A percentile compares a stretch with the other conserved stretches of the same genome.
These are phyloP conservation scores for Argentina silus DNA, from an alignment of 2,797 vertebrate genomes.

Conservation along the genomic window DNA sequence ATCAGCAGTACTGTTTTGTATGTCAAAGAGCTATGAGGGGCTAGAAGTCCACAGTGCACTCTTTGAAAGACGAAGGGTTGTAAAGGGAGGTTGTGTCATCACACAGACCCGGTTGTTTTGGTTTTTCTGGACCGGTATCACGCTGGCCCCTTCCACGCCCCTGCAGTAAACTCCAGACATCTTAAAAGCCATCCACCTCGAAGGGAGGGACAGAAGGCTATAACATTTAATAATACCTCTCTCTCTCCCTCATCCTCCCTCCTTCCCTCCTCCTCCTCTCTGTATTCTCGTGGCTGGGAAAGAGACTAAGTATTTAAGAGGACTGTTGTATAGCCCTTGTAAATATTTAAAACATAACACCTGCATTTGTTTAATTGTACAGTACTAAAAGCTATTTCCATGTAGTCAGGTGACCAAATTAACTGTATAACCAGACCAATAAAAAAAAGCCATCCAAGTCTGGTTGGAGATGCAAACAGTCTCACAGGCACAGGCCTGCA, in stretches of 20 bases:
- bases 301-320: too few species aligned
- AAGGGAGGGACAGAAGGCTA: conserved; percentile 22
- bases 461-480: too few species aligned
- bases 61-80: not conserved
- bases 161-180: conserved; percentile 20
- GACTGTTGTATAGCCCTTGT: too few species aligned
- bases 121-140: conserved; percentile 33
- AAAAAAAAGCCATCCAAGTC: too few species aligned
- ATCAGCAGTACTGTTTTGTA: too few species aligned
- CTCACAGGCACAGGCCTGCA: too few species aligned
- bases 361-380: too few species aligned
- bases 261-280: conserved; percentile 2
- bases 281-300: not conserved
- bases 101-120: conserved; percentile 32
- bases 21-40: not conserved
- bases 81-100: conserved; percentile 38
- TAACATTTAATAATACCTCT: conserved; percentile 45
- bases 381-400: too few species aligned
- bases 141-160: conserved; percentile 24
- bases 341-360: too few species aligned
- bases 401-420: too few species aligned
- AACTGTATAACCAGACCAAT: too few species aligned
- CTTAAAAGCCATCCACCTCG: conserved; percentile 30
- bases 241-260: not conserved
- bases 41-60: too few species aligned